Percentiles rank a stretch among this genome's conserved stretches.
These are phyloP conservation scores for Sycophaga agraensis DNA, from an alignment of 1,140 invertebrate genomes.

Conservation along the genomic window DNA sequence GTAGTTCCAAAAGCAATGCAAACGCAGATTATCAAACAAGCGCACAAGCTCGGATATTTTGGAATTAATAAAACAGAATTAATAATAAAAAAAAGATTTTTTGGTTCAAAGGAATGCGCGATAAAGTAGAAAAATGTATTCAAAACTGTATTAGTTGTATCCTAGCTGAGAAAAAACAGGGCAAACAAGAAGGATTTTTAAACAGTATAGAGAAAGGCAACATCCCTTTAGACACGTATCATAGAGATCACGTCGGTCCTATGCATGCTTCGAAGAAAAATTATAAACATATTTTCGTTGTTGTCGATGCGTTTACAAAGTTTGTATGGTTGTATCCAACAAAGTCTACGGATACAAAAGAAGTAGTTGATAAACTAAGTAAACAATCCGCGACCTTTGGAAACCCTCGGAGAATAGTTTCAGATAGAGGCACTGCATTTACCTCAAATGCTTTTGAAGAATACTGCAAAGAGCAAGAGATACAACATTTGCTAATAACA, in stretches of 20 bases:
- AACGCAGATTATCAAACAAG: background rate
- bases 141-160: background rate
- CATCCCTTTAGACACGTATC: background rate
- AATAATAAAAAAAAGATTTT: background rate
- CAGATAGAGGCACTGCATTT: no score
- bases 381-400: background rate
- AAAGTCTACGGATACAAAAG: background rate
- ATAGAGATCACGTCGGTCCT: background rate
- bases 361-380: background rate
- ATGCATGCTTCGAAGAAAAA: background rate
- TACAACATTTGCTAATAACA: background rate
- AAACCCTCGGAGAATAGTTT: no score
- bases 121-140: background rate
- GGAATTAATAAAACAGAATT: background rate
- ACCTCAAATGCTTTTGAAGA: constrained; percentile 31
- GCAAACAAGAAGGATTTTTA: background rate
- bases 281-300: background rate
- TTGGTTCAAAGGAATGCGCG: background rate
- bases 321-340: background rate
- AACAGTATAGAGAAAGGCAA: background rate
- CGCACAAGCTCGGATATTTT: background rate
- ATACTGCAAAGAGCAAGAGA: background rate
- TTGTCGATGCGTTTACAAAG: background rate
- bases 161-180: background rate
- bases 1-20: background rate